Conservation (phyloP, 1,140 invertebrate genomes). For the Ceratina australensis region DNA sequence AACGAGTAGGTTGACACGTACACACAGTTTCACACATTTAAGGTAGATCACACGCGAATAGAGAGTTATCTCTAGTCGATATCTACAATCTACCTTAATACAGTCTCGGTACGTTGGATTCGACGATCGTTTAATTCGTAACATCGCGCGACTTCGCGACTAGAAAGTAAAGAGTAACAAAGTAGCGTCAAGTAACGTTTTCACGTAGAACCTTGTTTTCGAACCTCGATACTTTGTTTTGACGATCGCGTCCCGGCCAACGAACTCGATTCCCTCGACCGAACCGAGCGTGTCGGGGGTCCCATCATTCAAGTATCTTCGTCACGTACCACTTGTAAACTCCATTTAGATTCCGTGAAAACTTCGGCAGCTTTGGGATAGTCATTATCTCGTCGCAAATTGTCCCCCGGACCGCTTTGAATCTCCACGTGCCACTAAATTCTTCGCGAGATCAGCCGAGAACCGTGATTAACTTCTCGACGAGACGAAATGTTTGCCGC, state of each 20-base stretch:
- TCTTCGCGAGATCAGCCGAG: slow-evolving; percentile 19
- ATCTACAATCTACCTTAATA: no score
- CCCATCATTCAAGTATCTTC: slow-evolving; percentile 10
- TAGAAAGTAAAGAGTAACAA: no score
- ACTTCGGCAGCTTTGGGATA: slow-evolving; percentile 14
- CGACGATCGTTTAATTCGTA: no score
- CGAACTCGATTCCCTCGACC: slow-evolving; percentile 12
- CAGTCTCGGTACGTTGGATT: no score
- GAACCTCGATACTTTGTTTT: slow-evolving; percentile 9
- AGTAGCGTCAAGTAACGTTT: neutral
- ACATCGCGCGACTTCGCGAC: neutral
- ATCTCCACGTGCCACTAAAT: slow-evolving; percentile 2
- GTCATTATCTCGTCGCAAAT: slow-evolving; percentile 44
- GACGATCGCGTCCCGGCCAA: neutral
- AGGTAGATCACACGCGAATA: no score
- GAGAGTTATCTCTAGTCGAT: no score
- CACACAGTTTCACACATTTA: no score
- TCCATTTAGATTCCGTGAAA: slow-evolving; percentile 34
- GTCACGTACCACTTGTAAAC: slow-evolving; percentile 50
- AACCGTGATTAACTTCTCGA: slow-evolving; percentile 1
- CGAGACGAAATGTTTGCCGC: neutral
- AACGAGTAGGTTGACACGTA: no score
- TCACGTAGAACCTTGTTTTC: neutral
- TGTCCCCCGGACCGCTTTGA: slow-evolving; percentile 20
- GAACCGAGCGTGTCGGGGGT: slow-evolving; percentile 2